Percentiles rank a stretch among this genome's conserved stretches.
Conservation (phyloP, 2,888 invertebrate species). For the Lycia hirtaria region DNA sequence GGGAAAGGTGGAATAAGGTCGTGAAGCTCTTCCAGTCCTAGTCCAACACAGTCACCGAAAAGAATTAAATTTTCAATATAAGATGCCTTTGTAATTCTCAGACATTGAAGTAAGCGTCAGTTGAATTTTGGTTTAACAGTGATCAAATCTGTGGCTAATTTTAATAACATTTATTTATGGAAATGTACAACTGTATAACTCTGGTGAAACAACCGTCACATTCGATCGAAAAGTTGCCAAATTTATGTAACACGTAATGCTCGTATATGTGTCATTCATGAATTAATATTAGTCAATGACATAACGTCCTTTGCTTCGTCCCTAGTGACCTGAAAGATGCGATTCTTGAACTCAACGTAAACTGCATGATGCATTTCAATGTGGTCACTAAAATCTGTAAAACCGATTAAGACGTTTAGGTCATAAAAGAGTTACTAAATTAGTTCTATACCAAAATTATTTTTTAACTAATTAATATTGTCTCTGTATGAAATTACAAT, state of each 20-base stretch:
- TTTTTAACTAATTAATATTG: no score
- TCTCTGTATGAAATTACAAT: not conserved
- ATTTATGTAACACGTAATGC: not conserved
- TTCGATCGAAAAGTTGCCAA: not conserved
- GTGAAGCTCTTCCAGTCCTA: no score
- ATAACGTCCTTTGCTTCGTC: slow-evolving; percentile 11
- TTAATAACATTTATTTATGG: no score
- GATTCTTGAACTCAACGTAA: not conserved
- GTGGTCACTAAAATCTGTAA: not conserved
- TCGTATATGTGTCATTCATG: not conserved
- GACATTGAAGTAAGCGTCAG: no score
- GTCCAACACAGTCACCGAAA: no score
- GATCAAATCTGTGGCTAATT: no score
- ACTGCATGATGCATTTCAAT: slow-evolving; percentile 6
- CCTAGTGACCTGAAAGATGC: slow-evolving; percentile 6
- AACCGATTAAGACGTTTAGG: slow-evolving; percentile 3
- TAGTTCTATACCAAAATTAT: no score
- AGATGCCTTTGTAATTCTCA: no score
- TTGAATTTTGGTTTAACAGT: no score
- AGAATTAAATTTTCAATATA: no score
- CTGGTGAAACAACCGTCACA: not conserved
- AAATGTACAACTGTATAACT: no score
- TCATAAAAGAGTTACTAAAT: not conserved
- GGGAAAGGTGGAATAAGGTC: no score
- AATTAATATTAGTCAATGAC: slow-evolving; percentile 8